Percentiles rank a stretch among this genome's conserved stretches.
phyloP scores from a whole-genome alignment of 2,888 invertebrate species.

The Drosophila helvetica region DNA sequence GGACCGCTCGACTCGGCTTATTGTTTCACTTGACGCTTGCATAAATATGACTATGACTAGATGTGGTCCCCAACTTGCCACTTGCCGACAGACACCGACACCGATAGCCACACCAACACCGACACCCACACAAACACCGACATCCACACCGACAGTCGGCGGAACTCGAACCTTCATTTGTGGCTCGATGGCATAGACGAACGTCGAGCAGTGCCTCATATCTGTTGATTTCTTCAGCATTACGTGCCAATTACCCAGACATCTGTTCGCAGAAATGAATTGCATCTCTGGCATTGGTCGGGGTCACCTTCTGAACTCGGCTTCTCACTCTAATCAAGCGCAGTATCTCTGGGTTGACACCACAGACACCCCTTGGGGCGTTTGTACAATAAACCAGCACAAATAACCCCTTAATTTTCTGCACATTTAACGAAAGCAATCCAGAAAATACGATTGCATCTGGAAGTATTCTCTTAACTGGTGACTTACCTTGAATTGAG shows the following conservation, averaged over 20 bases:
- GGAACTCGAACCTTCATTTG: background rate
- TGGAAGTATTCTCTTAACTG: too few relatives aligned
- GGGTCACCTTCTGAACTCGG: slow-evolving; percentile 18
- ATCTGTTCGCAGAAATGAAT: background rate
- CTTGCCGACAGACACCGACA: background rate
- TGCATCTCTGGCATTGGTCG: slow-evolving; percentile 11
- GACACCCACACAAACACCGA: too few relatives aligned
- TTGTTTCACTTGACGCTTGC: slow-evolving; percentile 33
- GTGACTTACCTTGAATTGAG: too few relatives aligned
- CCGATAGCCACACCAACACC: background rate
- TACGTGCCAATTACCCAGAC: slow-evolving; percentile 20
- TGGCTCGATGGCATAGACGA: background rate
- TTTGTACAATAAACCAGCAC: too few relatives aligned
- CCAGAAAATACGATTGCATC: too few relatives aligned
- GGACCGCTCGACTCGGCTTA: slow-evolving; percentile 23
- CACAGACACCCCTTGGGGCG: background rate
- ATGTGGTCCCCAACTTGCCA: background rate
- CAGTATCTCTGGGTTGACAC: background rate
- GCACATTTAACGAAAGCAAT: too few relatives aligned
- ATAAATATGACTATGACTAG: slow-evolving; percentile 19
- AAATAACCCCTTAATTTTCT: background rate
- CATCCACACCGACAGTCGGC: background rate
- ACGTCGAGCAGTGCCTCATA: background rate
- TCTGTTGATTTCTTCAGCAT: slow-evolving; percentile 1
- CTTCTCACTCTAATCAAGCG: slow-evolving; percentile 2